These are phyloP conservation scores for Lasioglossum albipes DNA, from an alignment of 1,140 invertebrate genomes.

Conservation along the genomic window DNA sequence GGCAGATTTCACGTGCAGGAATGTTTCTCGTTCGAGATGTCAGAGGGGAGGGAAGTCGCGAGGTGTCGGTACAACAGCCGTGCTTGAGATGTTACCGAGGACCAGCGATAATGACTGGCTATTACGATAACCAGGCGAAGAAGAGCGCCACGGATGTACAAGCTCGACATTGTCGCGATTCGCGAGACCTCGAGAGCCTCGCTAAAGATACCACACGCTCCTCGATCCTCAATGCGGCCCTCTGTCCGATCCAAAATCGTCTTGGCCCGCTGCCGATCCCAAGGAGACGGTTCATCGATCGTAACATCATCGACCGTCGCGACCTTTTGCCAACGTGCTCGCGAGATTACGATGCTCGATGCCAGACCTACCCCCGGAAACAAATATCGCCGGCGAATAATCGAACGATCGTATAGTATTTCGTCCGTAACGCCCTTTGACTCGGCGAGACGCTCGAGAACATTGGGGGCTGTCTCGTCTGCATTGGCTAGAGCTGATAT, in stretches of 20 bases:
- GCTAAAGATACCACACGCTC: slow-evolving; percentile 14
- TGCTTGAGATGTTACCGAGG: slow-evolving; percentile 31
- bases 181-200: slow-evolving; percentile 30
- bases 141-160: slow-evolving; percentile 37
- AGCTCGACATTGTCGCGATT: slow-evolving; percentile 42
- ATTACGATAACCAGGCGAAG: slow-evolving; percentile 54
- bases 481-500: too few relatives aligned
- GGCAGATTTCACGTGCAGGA: background rate
- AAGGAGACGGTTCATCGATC: slow-evolving; percentile 41
- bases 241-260: slow-evolving; percentile 59
- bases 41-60: background rate
- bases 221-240: slow-evolving; percentile 46
- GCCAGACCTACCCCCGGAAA: background rate
- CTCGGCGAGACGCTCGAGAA: too few relatives aligned
- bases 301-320: slow-evolving; percentile 1
- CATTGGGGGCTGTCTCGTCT: too few relatives aligned
- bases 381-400: slow-evolving; percentile 1
- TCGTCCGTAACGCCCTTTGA: too few relatives aligned
- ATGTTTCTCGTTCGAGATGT: background rate
- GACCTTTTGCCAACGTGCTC: background rate
- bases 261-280: slow-evolving; percentile 52
- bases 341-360: background rate
- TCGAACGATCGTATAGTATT: background rate
- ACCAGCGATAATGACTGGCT: slow-evolving; percentile 33
- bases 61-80: slow-evolving; percentile 1